Evolutionary conservation across 2,888 invertebrate species (phyloP).

Genomic region (Caenorhabditis plicata): DNA sequence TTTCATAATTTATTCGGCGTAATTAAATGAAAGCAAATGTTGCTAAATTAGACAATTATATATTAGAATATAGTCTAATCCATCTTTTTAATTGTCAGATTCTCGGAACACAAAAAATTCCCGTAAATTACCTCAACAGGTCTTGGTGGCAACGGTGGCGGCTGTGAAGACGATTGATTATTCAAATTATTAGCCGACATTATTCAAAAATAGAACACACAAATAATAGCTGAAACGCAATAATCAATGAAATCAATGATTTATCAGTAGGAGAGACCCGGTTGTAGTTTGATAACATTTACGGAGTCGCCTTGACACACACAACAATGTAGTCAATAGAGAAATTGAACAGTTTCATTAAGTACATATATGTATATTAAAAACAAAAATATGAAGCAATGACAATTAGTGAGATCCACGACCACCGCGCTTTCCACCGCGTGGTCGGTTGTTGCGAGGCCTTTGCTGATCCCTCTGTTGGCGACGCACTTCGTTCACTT

Average conservation of each 20-base stretch:
- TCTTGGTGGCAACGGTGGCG: constrained; percentile 31
- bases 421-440: constrained; percentile 27
- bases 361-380: constrained; percentile 17
- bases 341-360: neutral
- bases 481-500: constrained; percentile 62
- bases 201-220: constrained; percentile 1
- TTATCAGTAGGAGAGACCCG: neutral
- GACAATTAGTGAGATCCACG: constrained; percentile 8
- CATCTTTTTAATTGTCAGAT: no score
- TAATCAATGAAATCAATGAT: neutral
- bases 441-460: constrained; percentile 17
- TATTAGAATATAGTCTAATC: no score
- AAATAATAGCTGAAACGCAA: neutral
- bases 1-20: no score
- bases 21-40: no score
- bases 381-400: neutral
- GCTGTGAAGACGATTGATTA: no score
- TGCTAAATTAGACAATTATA: no score
- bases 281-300: constrained; percentile 18
- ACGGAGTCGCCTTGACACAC: no score
- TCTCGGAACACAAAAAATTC: no score
- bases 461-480: constrained; percentile 59
- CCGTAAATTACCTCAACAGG: constrained; percentile 14
- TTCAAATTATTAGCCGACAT: constrained; percentile 10
- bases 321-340: constrained; percentile 21